These are phyloP conservation scores for Phasianus colchicus DNA, from an alignment of 2,113 vertebrate species.

Conservation along the genomic window DNA sequence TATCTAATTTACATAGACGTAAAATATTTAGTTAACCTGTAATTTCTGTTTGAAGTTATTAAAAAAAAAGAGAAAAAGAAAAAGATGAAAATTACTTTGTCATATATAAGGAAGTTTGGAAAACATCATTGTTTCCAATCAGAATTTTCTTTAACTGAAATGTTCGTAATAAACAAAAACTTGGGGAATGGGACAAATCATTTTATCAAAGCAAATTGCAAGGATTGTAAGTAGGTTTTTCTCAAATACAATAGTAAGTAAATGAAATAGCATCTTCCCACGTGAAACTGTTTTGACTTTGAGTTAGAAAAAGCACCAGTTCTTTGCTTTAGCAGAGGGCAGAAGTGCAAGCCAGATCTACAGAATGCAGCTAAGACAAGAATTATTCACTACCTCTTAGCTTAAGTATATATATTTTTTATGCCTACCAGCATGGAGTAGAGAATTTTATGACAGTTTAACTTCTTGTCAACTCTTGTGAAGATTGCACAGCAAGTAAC, in stretches of 20 bases:
- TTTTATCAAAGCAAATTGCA: neutral
- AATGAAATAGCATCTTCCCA: neutral
- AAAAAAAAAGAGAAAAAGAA: neutral
- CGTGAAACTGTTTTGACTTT: neutral
- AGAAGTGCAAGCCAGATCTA: neutral
- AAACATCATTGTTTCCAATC: neutral
- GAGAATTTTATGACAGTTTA: conserved; percentile 2
- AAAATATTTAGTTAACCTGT: neutral
- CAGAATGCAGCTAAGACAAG: neutral
- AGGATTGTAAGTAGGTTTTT: neutral
- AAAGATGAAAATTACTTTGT: neutral
- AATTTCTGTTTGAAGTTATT: neutral
- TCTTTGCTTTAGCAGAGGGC: neutral
- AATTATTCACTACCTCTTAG: neutral
- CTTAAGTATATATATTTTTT: neutral
- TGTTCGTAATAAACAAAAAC: neutral
- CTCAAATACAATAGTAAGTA: neutral
- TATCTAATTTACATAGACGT: neutral
- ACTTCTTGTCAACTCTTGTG: neutral
- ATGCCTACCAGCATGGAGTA: neutral
- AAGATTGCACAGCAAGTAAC: neutral
- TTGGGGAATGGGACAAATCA: neutral
- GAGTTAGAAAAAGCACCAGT: neutral
- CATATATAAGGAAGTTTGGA: neutral
- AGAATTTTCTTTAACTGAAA: neutral